These are phyloP conservation scores for Lonchura striata DNA, from an alignment of 2,113 vertebrate genomes.

Conservation along the genomic window DNA sequence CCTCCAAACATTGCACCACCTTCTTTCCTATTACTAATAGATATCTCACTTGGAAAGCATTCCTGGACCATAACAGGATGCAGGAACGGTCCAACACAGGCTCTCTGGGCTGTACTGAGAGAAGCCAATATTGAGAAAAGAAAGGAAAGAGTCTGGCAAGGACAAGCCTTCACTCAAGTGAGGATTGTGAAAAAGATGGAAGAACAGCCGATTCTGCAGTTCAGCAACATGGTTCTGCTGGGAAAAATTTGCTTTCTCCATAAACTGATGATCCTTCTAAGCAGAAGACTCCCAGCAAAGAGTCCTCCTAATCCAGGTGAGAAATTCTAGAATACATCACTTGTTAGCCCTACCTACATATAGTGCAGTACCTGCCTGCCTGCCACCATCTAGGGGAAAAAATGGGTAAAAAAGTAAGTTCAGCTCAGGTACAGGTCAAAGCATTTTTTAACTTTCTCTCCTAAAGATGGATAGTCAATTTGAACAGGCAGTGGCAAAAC, in stretches of 20 bases:
- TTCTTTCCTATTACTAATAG: not conserved
- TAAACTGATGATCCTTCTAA: not conserved
- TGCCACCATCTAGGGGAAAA: not conserved
- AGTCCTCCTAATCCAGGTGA: not conserved
- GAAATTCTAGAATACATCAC: not conserved
- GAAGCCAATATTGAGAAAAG: not conserved
- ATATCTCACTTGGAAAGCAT: not conserved
- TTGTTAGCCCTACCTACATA: not conserved
- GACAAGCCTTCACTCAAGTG: not conserved
- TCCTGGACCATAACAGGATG: not conserved
- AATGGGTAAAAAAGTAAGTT: not conserved
- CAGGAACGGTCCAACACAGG: not conserved
- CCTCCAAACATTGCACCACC: not conserved
- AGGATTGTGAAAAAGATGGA: not conserved
- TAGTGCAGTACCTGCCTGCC: not conserved
- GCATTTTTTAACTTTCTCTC: not conserved
- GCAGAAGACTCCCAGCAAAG: not conserved
- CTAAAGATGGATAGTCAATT: not conserved
- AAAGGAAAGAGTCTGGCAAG: not conserved
- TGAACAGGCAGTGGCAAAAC: not conserved
- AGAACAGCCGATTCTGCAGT: not conserved
- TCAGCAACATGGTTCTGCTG: not conserved
- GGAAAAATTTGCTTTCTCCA: not conserved
- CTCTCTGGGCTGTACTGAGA: not conserved
- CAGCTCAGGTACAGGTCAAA: not conserved